These are phyloP conservation scores for Empidonax traillii DNA, from an alignment of 2,113 vertebrate species.

Conservation along the genomic window DNA sequence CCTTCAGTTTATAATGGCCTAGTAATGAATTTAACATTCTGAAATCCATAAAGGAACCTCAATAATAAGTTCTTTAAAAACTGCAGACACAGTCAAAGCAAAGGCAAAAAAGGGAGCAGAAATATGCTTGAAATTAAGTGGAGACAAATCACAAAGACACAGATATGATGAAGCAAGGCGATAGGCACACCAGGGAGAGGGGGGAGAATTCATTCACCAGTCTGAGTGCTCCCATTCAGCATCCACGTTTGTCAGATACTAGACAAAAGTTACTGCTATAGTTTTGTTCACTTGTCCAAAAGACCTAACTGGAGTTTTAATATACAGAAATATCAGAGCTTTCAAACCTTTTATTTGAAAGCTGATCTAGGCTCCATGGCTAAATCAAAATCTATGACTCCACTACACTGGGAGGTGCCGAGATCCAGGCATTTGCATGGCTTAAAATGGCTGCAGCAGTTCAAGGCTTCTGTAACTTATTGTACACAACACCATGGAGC, in stretches of 20 bases:
- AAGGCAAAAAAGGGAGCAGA: not conserved
- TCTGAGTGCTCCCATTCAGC: not conserved
- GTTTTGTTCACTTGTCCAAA: not conserved
- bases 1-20: constrained; percentile 18
- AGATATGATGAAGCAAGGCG: not conserved
- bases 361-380: not conserved
- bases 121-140: not conserved
- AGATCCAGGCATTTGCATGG: not conserved
- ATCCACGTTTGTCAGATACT: not conserved
- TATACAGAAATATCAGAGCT: not conserved
- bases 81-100: not conserved
- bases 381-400: not conserved
- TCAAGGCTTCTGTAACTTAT: not conserved
- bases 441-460: constrained; percentile 53
- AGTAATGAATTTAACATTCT: constrained; percentile 34
- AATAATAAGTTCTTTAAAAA: constrained; percentile 16
- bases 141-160: not conserved
- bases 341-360: not conserved
- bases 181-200: not conserved
- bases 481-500: not conserved
- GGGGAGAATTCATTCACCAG: not conserved
- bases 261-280: not conserved
- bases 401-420: not conserved
- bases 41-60: constrained; percentile 26
- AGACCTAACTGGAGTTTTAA: not conserved